A percentile compares a stretch with the other conserved stretches of the same genome.
These are phyloP conservation scores for Odontocolon sp. DNA, from an alignment of 2,888 invertebrate genomes.

Conservation along the genomic window DNA sequence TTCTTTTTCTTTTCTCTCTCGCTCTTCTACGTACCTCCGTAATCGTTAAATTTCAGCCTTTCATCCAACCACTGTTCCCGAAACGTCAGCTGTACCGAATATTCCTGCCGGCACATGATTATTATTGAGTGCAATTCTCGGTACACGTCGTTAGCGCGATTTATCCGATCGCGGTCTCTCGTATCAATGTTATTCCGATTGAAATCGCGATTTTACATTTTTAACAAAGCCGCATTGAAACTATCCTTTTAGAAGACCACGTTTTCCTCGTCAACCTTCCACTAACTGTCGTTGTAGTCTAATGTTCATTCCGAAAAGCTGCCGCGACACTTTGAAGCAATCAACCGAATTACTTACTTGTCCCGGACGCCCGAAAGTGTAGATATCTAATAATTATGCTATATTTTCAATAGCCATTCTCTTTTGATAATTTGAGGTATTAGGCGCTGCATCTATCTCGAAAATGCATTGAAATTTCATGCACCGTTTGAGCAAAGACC, in stretches of 20 bases:
- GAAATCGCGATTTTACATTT: neutral
- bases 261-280: neutral
- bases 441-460: slow-evolving; percentile 3
- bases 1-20: neutral
- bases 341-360: slow-evolving; percentile 42
- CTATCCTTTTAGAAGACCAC: slow-evolving; percentile 2
- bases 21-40: slow-evolving; percentile 85
- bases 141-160: slow-evolving; percentile 15
- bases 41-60: slow-evolving; percentile 93
- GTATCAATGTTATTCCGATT: neutral
- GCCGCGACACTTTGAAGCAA: slow-evolving; percentile 14
- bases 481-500: neutral
- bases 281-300: slow-evolving; percentile 1
- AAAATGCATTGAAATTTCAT: slow-evolving; percentile 24
- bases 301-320: slow-evolving; percentile 15
- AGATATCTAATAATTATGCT: neutral
- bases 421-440: neutral
- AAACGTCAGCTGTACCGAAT: slow-evolving; percentile 98
- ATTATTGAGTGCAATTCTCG: slow-evolving; percentile 51
- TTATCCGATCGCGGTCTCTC: slow-evolving; percentile 5
- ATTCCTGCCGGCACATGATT: slow-evolving; percentile 89
- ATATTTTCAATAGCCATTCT: slow-evolving; percentile 12
- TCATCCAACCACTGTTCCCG: slow-evolving; percentile 98
- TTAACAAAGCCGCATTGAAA: neutral
- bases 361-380: neutral